Evolutionary conservation across 2,888 invertebrate species (phyloP).

Genomic region (Caenorhabditis sp.): DNA sequence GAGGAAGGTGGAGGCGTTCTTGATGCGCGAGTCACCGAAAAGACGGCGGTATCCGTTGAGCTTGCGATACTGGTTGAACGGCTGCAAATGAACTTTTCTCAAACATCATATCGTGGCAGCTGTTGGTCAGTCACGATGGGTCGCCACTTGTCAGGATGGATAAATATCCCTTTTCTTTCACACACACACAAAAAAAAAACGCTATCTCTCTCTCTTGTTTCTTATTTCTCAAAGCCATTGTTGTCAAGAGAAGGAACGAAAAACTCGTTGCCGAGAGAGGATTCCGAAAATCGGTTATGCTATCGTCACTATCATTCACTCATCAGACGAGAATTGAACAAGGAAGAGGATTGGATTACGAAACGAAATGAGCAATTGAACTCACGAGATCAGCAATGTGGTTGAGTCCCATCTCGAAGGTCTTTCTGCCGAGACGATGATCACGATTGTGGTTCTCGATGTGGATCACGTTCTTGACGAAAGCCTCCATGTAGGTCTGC

Average conservation of each 20-base stretch:
- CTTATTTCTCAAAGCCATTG: not conserved
- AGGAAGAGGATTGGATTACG: not conserved
- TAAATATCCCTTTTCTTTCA: conserved; percentile 6
- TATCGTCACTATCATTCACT: conserved; percentile 4
- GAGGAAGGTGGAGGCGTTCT: conserved; percentile 70
- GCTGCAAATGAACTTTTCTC: conserved; percentile 60
- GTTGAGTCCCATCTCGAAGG: conserved; percentile 75
- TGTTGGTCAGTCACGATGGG: conserved; percentile 26
- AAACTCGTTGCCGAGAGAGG: conserved; percentile 7
- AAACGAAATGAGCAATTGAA: not conserved
- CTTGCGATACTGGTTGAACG: conserved; percentile 74
- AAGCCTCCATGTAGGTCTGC: conserved; percentile 75
- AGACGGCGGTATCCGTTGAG: conserved; percentile 74
- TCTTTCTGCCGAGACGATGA: conserved; percentile 66
- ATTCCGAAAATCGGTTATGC: conserved; percentile 14
- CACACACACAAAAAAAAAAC: not conserved
- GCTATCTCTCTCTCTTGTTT: not conserved
- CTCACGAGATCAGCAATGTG: conserved; percentile 74
- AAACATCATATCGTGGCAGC: conserved; percentile 5
- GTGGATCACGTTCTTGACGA: conserved; percentile 74
- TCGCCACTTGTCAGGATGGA: conserved; percentile 5
- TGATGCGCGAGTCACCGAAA: conserved; percentile 57
- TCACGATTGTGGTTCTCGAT: conserved; percentile 75
- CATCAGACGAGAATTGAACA: not conserved
- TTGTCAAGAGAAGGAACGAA: conserved; percentile 1